These are phyloP conservation scores for Thripadectes ignobilis DNA, from an alignment of 2,797 vertebrate species.

Conservation along the genomic window DNA sequence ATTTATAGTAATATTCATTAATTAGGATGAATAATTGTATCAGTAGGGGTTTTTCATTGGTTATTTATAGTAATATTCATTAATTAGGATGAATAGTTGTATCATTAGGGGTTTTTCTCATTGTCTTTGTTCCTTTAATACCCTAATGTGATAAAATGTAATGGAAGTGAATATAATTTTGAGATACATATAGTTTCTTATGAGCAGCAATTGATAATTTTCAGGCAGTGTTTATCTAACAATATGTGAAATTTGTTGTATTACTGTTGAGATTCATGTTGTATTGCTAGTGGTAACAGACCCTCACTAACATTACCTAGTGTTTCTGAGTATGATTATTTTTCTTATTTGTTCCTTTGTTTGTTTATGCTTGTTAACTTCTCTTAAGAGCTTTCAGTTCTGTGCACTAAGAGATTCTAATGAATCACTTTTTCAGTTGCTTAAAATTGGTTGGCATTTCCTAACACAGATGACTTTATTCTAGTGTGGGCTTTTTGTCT, in stretches of 20 bases:
- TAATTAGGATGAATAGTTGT: neutral
- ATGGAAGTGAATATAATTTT: neutral
- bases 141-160: neutral
- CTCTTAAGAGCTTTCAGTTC: neutral
- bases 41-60: neutral
- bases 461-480: neutral
- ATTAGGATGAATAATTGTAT: neutral
- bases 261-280: neutral
- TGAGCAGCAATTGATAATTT: neutral
- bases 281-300: neutral
- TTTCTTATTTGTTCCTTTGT: neutral
- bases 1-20: neutral
- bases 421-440: neutral
- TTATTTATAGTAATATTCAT: neutral
- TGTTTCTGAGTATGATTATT: neutral
- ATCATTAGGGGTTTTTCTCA: neutral
- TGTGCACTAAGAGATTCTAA: neutral
- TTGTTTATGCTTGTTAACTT: neutral
- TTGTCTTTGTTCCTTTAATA: neutral
- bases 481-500: neutral
- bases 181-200: neutral
- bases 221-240: neutral
- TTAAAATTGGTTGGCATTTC: neutral
- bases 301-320: neutral
- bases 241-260: neutral